Evolutionary conservation across 2,888 invertebrate genomes (phyloP).

Genomic region (Amiota mariae): DNA sequence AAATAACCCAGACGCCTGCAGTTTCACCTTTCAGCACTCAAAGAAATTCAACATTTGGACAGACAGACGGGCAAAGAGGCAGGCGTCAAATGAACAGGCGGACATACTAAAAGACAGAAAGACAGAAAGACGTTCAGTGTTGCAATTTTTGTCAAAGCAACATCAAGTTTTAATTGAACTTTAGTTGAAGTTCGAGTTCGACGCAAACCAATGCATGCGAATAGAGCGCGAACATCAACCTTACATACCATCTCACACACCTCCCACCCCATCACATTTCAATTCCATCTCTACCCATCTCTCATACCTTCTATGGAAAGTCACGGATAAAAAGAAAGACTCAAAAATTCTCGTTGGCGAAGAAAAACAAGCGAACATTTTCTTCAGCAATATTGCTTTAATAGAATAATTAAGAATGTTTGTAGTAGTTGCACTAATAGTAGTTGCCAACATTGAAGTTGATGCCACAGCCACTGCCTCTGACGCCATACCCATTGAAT

Average conservation of each 20-base stretch:
- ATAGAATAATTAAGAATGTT: constrained; percentile 67
- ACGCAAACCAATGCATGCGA: constrained; percentile 19
- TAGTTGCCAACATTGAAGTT: constrained; percentile 8
- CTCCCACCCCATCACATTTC: no score
- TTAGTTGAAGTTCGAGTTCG: constrained; percentile 43
- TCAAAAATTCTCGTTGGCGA: background rate
- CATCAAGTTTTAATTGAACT: constrained; percentile 63
- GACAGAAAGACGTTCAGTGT: background rate
- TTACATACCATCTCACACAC: background rate
- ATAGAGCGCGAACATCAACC: background rate
- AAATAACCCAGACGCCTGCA: constrained; percentile 31
- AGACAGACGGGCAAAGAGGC: background rate
- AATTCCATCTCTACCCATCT: background rate
- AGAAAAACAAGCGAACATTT: constrained; percentile 18
- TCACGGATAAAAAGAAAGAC: constrained; percentile 1
- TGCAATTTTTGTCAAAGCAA: constrained; percentile 33
- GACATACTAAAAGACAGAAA: background rate
- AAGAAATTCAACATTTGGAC: background rate
- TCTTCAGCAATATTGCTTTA: constrained; percentile 53
- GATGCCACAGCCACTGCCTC: constrained; percentile 24
- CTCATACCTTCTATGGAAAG: background rate
- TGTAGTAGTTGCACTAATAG: constrained; percentile 37
- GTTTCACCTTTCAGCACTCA: constrained; percentile 28
- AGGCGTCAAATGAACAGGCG: background rate
- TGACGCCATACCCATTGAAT: background rate